A percentile compares a stretch with the other conserved stretches of the same genome.
Evolutionary conservation across 2,113 vertebrate genomes (phyloP).

Genomic region (Hippocampus comes): DNA sequence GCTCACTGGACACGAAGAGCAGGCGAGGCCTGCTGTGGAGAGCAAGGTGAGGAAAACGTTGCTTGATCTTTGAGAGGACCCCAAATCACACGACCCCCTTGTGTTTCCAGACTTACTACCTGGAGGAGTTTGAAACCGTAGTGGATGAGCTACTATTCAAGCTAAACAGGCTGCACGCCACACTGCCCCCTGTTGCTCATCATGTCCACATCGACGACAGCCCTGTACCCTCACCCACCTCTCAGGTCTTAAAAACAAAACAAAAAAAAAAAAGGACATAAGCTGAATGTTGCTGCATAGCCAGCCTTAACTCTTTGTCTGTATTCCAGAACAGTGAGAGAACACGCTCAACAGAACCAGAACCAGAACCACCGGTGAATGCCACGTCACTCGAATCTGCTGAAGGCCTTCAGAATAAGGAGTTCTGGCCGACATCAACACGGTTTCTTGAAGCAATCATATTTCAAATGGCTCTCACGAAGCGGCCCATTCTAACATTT

Average conservation of each 20-base stretch:
- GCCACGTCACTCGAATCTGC: background rate
- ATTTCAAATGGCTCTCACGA: too few species aligned
- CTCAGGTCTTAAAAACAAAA: constrained; percentile 33
- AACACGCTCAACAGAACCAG: background rate
- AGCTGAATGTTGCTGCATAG: background rate
- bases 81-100: background rate
- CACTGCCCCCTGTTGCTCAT: constrained; percentile 32
- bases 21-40: constrained; percentile 13
- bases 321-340: constrained; percentile 10
- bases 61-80: background rate
- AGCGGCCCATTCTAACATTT: too few species aligned
- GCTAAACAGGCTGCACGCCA: constrained; percentile 63
- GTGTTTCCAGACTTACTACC: constrained; percentile 64
- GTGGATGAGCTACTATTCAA: constrained; percentile 77
- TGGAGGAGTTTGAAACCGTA: constrained; percentile 76
- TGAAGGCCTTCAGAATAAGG: too few species aligned
- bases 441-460: too few species aligned
- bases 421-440: too few species aligned
- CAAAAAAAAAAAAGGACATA: background rate
- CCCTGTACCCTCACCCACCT: constrained; percentile 12
- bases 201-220: background rate
- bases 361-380: background rate
- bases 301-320: constrained; percentile 7
- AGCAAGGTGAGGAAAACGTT: constrained; percentile 58
- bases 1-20: constrained; percentile 31